Base-by-base conservation (phyloP, 2,113 vertebrate species). In the Blennius ocellaris region DNA sequence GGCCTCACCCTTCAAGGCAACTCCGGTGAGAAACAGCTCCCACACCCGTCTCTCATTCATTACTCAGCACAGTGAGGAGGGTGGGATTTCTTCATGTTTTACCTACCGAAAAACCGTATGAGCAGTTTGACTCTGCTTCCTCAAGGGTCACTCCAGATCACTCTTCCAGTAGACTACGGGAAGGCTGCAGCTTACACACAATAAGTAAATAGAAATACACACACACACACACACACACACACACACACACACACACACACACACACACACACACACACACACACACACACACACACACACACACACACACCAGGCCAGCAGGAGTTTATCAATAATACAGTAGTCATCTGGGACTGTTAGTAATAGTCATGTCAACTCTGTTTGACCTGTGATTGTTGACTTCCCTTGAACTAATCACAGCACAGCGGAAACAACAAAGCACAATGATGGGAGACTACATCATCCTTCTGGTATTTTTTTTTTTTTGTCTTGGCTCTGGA, bases 1-100 rank as follows among this genome's bases (percentile, higher is more conserved):
- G 17, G 78, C 84, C 78, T 79, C 70, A 52, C 70, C 66, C 77
- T 63, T 71, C 59, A 70, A 79, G 82, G 81, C 76, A 16, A 68
- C 48, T 64, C 67, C 41, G 80, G 85, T 89, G 82, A 89, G 84
- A 89, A 91, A 86, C 56, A 76, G 58, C 70, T 71, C 40, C 53
- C 70, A 74, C 83, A 64, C 69, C 84, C 77, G 50, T 66, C 53
- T 87, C 51, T 72, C 57, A 63, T 79, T 84, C 78, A 82, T 81
- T 79, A 84, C 73, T 77, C 77, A 82, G 84, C 87, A 82, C 52
- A 2, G 39, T 30, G 36, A 76, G 59, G 64, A 51, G 52, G 80
- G 59, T 37, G 49, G 47, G 17, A 41, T 77, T 15, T 54, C 21
- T 44, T 65, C 49, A 52, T 10, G 52, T 71, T 75, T 67, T 10